Base-by-base conservation (phyloP, 1,140 invertebrate species). In the Pinna nobilis region DNA sequence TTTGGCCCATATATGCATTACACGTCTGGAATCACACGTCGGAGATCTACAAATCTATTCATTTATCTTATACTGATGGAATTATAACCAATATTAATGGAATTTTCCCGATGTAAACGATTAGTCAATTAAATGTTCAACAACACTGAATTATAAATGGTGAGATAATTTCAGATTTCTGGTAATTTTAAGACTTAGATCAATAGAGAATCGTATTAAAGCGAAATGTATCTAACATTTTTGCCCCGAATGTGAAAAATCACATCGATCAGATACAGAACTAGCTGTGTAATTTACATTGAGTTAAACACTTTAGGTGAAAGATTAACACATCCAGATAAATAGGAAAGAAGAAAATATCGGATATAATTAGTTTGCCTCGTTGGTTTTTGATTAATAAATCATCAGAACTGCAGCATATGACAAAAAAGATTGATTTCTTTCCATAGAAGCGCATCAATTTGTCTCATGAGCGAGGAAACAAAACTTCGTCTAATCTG, bases 111-210 rank as follows among this genome's bases (percentile, higher is more conserved):
- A 51, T 68, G 44, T 51, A 41, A 37, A 20, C 51, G 32, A 68
- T 68, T 37, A 57, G 65, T 68, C 65, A 68, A 68, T 68, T 68
- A 68, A 68, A 57, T 68, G 65, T 68, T 68, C 51, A 68, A 68
- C 65, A 68, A 68, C 65, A 68, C 39, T 53, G 39, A 57, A 68
- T 68, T 68, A 68, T 68, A 51, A 68, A 68, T 68, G 65, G 49
- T 51, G 23, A 47, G 44, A 51, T 66, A 51, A 66, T 66, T 66
- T 33, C 63, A 37, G 37, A 66, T 51, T 66, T 51, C 63, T 50
- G 37, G 49, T 49, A 51, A 47, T 66, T 51, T 39, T 39, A 35
- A 51, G 25, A 37, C 44, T n/a, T 11, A 51, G 51, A 66, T 66
- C 63, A 53, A 66, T 66, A 39, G 37, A 51, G 44, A 37, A 30